Evolutionary conservation across 2,113 vertebrate genomes (phyloP), one percentile per base, ranked within the genome.

Genomic region (Manacus vitellinus): DNA sequence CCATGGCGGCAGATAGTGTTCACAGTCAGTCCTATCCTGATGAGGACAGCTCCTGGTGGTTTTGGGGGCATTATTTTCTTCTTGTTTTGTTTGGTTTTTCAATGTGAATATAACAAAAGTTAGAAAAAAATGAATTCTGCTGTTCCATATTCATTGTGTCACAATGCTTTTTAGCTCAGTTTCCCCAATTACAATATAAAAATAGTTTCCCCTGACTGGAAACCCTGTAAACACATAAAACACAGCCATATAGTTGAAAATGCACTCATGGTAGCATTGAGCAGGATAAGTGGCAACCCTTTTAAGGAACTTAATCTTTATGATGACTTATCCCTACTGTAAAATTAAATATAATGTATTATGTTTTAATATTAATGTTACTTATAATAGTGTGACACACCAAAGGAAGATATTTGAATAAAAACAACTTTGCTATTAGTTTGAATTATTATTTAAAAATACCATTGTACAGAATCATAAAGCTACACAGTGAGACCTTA

Each of bases 1-100:
- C 46, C 9, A 2, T 37, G 15, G 18, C 15, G n/a, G 9, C 8
- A 0, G 0, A 14, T 8, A 52, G 10, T 3, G 31, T 43, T 56
- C 10, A 6, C 23, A 66, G 13, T 23, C 28, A 39, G 23, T 59
- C 55, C 11, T 63, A 2, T 37, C 61, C 62, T 22, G n/a, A 33
- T 28, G 10, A 72, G 14, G 13, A 66, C 7, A 37, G 14, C 1
- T 86, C 5, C 18, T 30, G 11, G 8, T 43, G 15, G 3, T 33
- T 80, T 18, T 2, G 9, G 10, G 14, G 5, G 17, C 1, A 1
- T 14, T 62, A 13, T 55, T 70, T n/a, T 68, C 21, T 47, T 22
- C 62, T 43, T 30, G 7, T 6, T 47, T 63, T 20, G 27, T n/a
- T 74, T 71, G 3, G 3, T 2, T 74, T 81, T 79, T 75, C 55